Percentiles rank a stretch among this genome's conserved stretches.
Conservation (phyloP, 2,113 vertebrate species). For the Nestor notabilis region DNA sequence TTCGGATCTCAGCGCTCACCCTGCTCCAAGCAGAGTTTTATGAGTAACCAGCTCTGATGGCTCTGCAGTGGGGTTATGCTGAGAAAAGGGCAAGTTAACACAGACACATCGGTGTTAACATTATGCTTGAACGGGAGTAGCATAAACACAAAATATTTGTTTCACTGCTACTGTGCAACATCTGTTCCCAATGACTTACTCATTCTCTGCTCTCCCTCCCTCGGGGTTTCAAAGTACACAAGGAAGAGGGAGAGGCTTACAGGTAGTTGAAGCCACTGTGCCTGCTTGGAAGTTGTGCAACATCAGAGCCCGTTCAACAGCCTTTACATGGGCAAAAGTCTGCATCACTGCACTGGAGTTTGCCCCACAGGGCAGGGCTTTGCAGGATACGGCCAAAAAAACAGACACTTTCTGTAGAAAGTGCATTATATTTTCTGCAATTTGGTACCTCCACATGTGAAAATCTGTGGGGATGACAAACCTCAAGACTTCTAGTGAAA, state of each 20-base stretch:
- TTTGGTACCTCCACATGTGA: fast-evolving
- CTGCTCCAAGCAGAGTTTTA: background rate
- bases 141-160: constrained; percentile 66
- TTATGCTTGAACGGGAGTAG: background rate
- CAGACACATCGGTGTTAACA: background rate
- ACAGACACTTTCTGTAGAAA: background rate
- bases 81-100: constrained; percentile 8
- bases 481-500: background rate
- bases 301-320: background rate
- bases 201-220: background rate
- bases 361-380: background rate
- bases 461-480: background rate
- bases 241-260: constrained; percentile 27
- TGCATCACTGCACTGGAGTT: background rate
- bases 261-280: background rate
- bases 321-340: background rate
- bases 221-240: constrained; percentile 37
- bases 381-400: fast-evolving
- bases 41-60: background rate
- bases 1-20: background rate
- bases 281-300: background rate
- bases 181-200: constrained; percentile 21
- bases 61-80: background rate
- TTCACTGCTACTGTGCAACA: constrained; percentile 59
- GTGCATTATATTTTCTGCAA: background rate